Percentiles rank a stretch among this genome's conserved stretches.
These are phyloP conservation scores for Haemorhous mexicanus DNA, from an alignment of 2,113 vertebrate species.

Conservation along the genomic window DNA sequence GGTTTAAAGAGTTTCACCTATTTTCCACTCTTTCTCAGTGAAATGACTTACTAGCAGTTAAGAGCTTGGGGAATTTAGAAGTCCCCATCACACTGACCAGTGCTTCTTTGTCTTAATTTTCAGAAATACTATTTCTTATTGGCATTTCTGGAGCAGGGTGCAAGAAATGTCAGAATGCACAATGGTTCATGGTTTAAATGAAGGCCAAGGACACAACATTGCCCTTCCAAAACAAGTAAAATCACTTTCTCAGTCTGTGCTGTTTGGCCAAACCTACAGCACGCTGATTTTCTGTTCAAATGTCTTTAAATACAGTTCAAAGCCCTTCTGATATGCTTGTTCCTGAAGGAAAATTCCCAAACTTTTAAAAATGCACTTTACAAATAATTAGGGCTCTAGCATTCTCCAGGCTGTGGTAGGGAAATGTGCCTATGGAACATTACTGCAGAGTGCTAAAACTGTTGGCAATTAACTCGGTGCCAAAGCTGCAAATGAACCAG, in stretches of 20 bases:
- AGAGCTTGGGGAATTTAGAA: neutral
- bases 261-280: neutral
- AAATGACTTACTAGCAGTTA: neutral
- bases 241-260: neutral
- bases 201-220: neutral
- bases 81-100: neutral
- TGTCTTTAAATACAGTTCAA: neutral
- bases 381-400: neutral
- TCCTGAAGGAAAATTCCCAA: neutral
- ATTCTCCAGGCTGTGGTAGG: neutral
- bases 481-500: conserved; percentile 29
- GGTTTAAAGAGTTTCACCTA: neutral
- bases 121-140: neutral
- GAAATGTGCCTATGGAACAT: neutral
- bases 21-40: neutral
- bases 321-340: neutral
- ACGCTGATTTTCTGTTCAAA: neutral
- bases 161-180: neutral
- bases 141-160: neutral
- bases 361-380: neutral
- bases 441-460: neutral
- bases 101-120: neutral
- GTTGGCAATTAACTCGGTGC: conserved; percentile 22
- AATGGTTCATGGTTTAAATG: neutral
- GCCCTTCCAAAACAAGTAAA: neutral